A percentile compares a stretch with the other conserved stretches of the same genome.
These are phyloP conservation scores for Pontoporia blainvillei DNA, from an alignment of 2,113 vertebrate genomes.

Conservation along the genomic window DNA sequence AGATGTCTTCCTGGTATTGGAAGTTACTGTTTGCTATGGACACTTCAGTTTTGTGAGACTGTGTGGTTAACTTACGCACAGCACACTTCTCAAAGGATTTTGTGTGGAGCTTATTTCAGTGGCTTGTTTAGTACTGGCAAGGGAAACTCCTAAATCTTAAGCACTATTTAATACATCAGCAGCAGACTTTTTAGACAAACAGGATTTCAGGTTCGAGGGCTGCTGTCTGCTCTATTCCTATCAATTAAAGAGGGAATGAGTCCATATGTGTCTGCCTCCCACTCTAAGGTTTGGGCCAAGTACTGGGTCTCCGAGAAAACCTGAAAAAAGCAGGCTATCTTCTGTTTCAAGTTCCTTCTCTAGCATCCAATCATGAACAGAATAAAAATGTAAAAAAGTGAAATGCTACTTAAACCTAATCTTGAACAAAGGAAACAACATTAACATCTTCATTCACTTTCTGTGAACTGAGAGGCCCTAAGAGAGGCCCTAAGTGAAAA, in stretches of 20 bases:
- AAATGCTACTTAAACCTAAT: not conserved
- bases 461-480: not conserved
- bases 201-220: not conserved
- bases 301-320: not conserved
- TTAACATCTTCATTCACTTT: not conserved
- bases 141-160: not conserved
- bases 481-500: not conserved
- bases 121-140: not conserved
- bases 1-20: not conserved
- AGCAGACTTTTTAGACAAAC: not conserved
- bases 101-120: not conserved
- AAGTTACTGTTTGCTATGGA: not conserved
- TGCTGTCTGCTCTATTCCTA: not conserved
- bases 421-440: not conserved
- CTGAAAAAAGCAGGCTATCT: not conserved
- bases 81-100: not conserved
- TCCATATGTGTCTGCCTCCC: not conserved
- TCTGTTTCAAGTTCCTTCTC: not conserved
- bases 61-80: not conserved
- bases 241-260: not conserved
- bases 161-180: not conserved
- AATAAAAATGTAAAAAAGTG: not conserved
- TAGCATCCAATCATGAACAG: not conserved
- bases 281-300: not conserved
- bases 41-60: not conserved